These are phyloP conservation scores for Pocota personata DNA, from an alignment of 2,888 invertebrate genomes.

Conservation along the genomic window DNA sequence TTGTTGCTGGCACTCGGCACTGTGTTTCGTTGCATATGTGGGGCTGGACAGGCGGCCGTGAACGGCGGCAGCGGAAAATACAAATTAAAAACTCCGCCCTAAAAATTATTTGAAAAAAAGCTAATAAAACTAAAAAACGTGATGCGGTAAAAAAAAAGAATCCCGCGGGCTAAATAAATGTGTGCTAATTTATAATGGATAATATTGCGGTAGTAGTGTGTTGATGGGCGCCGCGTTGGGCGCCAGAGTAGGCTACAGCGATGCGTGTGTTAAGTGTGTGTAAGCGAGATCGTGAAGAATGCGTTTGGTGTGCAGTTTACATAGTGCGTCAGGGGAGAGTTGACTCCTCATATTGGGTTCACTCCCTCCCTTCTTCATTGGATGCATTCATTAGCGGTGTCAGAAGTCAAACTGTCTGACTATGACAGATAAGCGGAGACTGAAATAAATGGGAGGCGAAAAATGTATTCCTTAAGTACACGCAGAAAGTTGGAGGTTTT, in stretches of 20 bases:
- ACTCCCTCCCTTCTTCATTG: neutral
- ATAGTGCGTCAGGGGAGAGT: conserved; percentile 44
- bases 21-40: conserved; percentile 46
- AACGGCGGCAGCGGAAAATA: conserved; percentile 76
- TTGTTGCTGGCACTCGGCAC: conserved; percentile 39
- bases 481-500: neutral
- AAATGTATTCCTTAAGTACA: neutral
- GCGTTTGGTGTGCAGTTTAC: conserved; percentile 43
- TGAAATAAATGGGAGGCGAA: neutral
- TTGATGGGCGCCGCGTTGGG: conserved; percentile 46
- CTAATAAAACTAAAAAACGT: conserved; percentile 72
- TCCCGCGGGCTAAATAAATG: conserved; percentile 69
- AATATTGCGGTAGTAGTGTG: conserved; percentile 70
- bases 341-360: neutral
- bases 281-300: conserved; percentile 10
- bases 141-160: conserved; percentile 62
- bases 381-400: conserved; percentile 4
- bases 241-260: conserved; percentile 36
- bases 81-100: conserved; percentile 83
- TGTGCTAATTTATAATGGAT: conserved; percentile 80
- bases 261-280: conserved; percentile 24
- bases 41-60: conserved; percentile 48
- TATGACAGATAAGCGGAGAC: neutral
- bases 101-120: conserved; percentile 77
- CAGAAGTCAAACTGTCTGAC: conserved; percentile 23